Evolutionary conservation across 1,140 invertebrate genomes (phyloP).

Genomic region (Drosophila ficusphila): DNA sequence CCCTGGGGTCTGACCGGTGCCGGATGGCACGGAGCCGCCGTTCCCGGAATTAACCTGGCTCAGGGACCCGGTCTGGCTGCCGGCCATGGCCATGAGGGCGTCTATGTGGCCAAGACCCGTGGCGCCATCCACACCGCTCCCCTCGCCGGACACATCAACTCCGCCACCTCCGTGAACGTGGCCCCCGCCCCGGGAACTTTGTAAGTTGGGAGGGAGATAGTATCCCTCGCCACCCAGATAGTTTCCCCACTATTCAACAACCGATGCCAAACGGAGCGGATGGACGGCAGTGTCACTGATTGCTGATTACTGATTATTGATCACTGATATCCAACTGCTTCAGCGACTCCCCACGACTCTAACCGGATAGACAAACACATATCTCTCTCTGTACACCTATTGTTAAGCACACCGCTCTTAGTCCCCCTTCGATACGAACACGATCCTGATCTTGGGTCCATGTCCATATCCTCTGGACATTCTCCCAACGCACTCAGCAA

Average conservation of each 20-base stretch:
- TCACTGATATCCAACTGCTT: conserved; percentile 27
- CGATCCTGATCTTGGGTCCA: conserved; percentile 50
- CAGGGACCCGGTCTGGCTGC: conserved; percentile 69
- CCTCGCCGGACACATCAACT: conserved; percentile 84
- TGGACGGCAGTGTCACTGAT: conserved; percentile 24
- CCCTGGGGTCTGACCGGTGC: conserved; percentile 67
- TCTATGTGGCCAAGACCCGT: conserved; percentile 85
- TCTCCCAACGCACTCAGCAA: conserved; percentile 60
- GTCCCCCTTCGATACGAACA: conserved; percentile 65
- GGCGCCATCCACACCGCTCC: conserved; percentile 85
- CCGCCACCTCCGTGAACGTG: conserved; percentile 84
- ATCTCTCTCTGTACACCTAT: conserved; percentile 56
- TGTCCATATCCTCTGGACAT: conserved; percentile 30
- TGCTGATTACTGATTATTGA: too few relatives aligned
- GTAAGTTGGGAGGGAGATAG: conserved; percentile 38
- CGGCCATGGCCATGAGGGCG: conserved; percentile 73
- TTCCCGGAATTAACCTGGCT: conserved; percentile 76
- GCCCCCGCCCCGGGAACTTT: conserved; percentile 85
- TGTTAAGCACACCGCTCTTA: conserved; percentile 78
- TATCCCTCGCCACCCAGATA: too few relatives aligned
- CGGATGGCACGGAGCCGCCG: conserved; percentile 62
- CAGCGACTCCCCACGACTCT: conserved; percentile 58
- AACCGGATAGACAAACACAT: conserved; percentile 59
- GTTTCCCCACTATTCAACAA: conserved; percentile 7
- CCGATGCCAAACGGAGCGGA: conserved; percentile 62